A percentile compares a stretch with the other conserved stretches of the same genome.
Conservation (phyloP, 1,140 invertebrate species). For the Trichogramma pretiosum region DNA sequence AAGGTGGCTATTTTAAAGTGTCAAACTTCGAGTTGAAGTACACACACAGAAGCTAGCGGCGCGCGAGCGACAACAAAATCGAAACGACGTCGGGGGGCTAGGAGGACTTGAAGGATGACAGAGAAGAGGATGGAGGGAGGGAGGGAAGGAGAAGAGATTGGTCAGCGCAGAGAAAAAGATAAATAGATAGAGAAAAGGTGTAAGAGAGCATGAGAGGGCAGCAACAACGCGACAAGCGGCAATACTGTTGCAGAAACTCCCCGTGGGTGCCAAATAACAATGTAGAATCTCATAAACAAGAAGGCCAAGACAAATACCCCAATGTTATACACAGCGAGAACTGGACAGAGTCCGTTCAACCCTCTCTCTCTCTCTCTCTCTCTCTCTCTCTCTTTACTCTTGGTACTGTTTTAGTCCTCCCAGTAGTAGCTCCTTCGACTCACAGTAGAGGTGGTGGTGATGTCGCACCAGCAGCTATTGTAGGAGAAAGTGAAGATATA, state of each 20-base stretch:
- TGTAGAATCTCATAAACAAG: constrained; percentile 50
- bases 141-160: constrained; percentile 1
- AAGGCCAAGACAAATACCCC: constrained; percentile 49
- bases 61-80: neutral
- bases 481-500: neutral
- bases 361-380: constrained; percentile 13
- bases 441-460: neutral
- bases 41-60: neutral
- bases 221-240: constrained; percentile 21
- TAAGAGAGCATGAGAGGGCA: constrained; percentile 20
- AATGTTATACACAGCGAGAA: too few relatives aligned
- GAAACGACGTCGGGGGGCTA: neutral
- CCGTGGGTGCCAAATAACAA: constrained; percentile 48
- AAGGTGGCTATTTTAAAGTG: constrained; percentile 46
- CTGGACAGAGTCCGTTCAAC: constrained; percentile 44
- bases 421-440: neutral
- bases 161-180: constrained; percentile 16
- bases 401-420: constrained; percentile 3
- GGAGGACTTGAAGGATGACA: constrained; percentile 10
- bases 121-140: constrained; percentile 1
- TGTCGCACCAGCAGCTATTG: neutral
- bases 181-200: constrained; percentile 18
- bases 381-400: neutral
- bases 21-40: constrained; percentile 32
- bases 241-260: constrained; percentile 34